Evolutionary conservation across 2,888 invertebrate species (phyloP).

Genomic region (Cephus runcator): DNA sequence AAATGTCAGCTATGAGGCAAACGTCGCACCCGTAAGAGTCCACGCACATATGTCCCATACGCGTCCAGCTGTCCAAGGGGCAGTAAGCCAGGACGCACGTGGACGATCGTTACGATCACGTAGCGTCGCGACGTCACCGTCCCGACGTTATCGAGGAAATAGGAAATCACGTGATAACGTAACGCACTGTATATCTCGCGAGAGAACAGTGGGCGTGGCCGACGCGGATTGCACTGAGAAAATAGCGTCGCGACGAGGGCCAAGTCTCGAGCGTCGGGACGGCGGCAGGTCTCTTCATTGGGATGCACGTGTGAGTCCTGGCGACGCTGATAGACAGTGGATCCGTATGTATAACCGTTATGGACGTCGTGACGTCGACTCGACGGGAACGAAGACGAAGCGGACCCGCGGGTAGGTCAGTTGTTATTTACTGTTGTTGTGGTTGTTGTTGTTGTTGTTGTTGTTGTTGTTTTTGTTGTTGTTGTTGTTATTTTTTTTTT

Average conservation of each 20-base stretch:
- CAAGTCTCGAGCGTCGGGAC: slow-evolving; percentile 16
- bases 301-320: not conserved
- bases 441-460: not conserved
- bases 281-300: slow-evolving; percentile 9
- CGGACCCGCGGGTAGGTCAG: slow-evolving; percentile 66
- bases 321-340: not conserved
- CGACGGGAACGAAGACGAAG: slow-evolving; percentile 57
- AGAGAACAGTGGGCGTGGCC: not conserved
- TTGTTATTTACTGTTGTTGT: slow-evolving; percentile 19
- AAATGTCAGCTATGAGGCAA: slow-evolving; percentile 52
- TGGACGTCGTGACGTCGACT: slow-evolving; percentile 24
- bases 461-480: too few species aligned
- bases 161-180: not conserved
- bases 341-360: not conserved
- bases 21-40: not conserved
- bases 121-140: not conserved
- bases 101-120: not conserved
- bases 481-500: too few species aligned
- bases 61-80: not conserved
- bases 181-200: not conserved
- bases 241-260: not conserved
- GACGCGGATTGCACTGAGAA: not conserved
- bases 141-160: not conserved
- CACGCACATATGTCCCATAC: not conserved
- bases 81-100: not conserved